Conservation (phyloP, 2,888 invertebrate genomes). For the Phlogophora meticulosa region DNA sequence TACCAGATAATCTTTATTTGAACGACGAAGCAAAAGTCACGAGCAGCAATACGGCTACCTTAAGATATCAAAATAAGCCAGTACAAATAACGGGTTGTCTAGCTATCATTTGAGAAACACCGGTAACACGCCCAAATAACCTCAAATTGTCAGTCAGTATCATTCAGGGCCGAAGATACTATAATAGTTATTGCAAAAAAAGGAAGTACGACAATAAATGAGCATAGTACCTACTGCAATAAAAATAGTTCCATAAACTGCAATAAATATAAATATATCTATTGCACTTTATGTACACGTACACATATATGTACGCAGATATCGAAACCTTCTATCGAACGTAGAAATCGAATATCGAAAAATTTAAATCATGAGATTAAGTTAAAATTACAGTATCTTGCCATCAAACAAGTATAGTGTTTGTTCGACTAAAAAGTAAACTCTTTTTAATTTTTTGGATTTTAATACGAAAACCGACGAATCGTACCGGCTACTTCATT, state of each 20-base stretch:
- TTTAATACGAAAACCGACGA: background rate
- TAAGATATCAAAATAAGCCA: conserved; percentile 15
- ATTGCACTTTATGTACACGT: no score
- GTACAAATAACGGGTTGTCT: conserved; percentile 23
- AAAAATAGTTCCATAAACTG: no score
- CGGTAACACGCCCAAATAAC: conserved; percentile 35
- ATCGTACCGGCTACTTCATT: background rate
- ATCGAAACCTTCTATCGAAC: no score
- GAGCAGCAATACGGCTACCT: no score
- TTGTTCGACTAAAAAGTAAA: background rate
- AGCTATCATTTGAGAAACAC: conserved; percentile 20
- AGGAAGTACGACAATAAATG: no score
- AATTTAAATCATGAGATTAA: background rate
- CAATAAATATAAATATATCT: no score
- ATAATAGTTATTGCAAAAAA: no score
- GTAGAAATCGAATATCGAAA: no score
- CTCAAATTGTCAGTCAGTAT: conserved; percentile 61
- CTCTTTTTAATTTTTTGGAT: background rate
- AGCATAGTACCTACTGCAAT: no score
- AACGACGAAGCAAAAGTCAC: background rate
- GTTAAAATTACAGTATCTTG: background rate
- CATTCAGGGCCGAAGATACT: no score
- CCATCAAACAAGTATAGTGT: background rate
- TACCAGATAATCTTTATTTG: background rate
- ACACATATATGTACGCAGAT: no score